phyloP scores from a whole-genome alignment of 2,797 vertebrate genomes.

The Salmo trutta region DNA sequence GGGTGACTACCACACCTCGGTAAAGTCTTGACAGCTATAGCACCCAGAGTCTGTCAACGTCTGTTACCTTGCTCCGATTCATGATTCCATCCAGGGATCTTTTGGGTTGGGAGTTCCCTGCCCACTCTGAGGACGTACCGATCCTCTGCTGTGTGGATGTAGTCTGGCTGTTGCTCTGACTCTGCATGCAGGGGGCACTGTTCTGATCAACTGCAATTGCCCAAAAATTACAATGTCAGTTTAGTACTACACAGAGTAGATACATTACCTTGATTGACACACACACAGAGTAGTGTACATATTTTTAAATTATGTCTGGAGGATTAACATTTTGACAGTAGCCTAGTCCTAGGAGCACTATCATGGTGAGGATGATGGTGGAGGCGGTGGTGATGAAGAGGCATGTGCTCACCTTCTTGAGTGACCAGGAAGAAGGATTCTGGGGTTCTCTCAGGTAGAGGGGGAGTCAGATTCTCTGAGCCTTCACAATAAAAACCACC shows the following conservation, averaged over 20 bases:
- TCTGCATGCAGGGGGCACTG: slow-evolving; percentile 9
- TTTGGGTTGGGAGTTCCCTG: slow-evolving; percentile 63
- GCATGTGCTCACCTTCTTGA: slow-evolving; percentile 37
- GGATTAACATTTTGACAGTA: too few relatives aligned
- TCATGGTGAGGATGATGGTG: too few relatives aligned
- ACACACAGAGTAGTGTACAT: not conserved
- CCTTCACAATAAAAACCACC: slow-evolving; percentile 31
- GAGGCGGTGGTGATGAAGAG: too few relatives aligned
- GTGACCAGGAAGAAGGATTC: slow-evolving; percentile 44
- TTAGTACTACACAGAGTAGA: not conserved
- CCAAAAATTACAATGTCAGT: not conserved
- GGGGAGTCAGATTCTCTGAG: slow-evolving; percentile 32
- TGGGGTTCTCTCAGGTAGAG: slow-evolving; percentile 50
- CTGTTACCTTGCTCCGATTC: slow-evolving; percentile 75
- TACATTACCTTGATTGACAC: not conserved
- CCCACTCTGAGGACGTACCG: slow-evolving; percentile 71
- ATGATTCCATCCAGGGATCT: slow-evolving; percentile 52
- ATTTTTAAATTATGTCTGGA: not conserved
- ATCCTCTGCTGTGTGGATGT: slow-evolving; percentile 22
- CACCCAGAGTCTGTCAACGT: too few relatives aligned
- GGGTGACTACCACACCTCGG: not conserved
- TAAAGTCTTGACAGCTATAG: not conserved
- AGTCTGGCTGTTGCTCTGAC: not conserved
- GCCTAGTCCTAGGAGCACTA: too few relatives aligned
- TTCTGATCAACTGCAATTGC: slow-evolving; percentile 30